Evolutionary conservation across 30 jellyfish, hydroid and myxozoan species (phyloP).

Genomic region (Calvadosia cruxmelitensis): DNA sequence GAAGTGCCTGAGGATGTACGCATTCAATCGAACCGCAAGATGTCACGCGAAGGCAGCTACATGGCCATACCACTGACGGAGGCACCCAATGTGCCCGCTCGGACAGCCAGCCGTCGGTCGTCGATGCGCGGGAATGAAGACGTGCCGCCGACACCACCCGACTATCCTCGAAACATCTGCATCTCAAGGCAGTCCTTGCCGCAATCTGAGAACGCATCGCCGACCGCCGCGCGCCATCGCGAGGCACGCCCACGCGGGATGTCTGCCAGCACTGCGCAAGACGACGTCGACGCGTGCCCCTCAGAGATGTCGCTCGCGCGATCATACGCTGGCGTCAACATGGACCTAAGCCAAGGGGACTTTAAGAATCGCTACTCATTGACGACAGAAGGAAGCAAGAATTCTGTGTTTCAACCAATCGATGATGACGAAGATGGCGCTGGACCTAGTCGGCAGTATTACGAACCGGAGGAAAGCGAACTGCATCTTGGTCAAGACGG

Average conservation of each 20-base stretch:
- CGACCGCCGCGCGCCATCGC: constrained; percentile 24
- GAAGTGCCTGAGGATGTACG: constrained; percentile 97
- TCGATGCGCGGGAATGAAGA: constrained; percentile 32
- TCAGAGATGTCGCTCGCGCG: constrained; percentile 28
- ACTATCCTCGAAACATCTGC: constrained; percentile 53
- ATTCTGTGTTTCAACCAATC: constrained; percentile 38
- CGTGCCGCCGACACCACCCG: constrained; percentile 21
- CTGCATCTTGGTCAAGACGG: constrained; percentile 52
- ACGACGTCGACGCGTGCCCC: not conserved
- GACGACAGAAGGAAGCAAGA: constrained; percentile 41
- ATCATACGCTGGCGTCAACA: constrained; percentile 35
- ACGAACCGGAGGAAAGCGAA: constrained; percentile 47
- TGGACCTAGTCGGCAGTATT: constrained; percentile 28
- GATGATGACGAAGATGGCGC: constrained; percentile 46
- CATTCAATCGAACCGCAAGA: constrained; percentile 45
- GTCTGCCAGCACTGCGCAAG: not conserved
- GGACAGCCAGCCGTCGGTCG: constrained; percentile 54
- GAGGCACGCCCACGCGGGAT: constrained; percentile 5
- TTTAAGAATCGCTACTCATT: constrained; percentile 70
- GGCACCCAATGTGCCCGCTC: constrained; percentile 33
- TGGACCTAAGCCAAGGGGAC: constrained; percentile 43
- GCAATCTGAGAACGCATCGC: constrained; percentile 39
- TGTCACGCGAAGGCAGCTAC: constrained; percentile 88
- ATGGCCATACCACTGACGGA: constrained; percentile 55
- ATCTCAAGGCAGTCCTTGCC: constrained; percentile 68